Percentiles rank a stretch among this genome's conserved stretches.
These are phyloP conservation scores for Arenaria interpres DNA, from an alignment of 2,113 vertebrate genomes.

Conservation along the genomic window DNA sequence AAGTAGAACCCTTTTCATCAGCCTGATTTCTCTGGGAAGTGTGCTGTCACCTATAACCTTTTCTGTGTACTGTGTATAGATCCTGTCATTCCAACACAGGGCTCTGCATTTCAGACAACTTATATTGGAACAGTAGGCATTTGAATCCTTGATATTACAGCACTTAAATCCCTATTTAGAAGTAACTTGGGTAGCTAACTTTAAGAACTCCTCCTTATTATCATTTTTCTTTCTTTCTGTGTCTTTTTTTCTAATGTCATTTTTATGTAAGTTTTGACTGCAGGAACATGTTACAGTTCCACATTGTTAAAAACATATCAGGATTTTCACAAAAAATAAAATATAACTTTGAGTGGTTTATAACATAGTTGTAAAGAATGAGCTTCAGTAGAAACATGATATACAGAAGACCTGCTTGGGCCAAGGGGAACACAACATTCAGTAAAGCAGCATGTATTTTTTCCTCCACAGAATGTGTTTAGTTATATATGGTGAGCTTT, in stretches of 20 bases:
- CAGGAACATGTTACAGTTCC: not conserved
- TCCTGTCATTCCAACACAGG: not conserved
- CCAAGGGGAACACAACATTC: not conserved
- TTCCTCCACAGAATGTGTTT: not conserved
- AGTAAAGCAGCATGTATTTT: not conserved
- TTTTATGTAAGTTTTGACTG: not conserved
- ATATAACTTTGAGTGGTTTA: not conserved
- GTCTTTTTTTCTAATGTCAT: not conserved
- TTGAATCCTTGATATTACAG: not conserved
- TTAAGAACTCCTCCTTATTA: not conserved
- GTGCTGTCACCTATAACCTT: not conserved
- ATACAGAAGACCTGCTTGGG: not conserved
- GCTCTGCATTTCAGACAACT: not conserved
- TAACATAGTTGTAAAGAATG: not conserved
- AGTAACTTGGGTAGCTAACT: not conserved
- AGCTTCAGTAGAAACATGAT: not conserved
- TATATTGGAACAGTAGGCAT: not conserved
- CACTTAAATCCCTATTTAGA: not conserved
- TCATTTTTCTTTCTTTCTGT: not conserved
- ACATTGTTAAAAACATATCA: not conserved
- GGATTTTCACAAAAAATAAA: not conserved
- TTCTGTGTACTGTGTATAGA: not conserved
- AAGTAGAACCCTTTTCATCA: not conserved
- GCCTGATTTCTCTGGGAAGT: not conserved
- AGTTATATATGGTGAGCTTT: not conserved